phyloP scores from a whole-genome alignment of 2,888 invertebrate genomes.

The Gryllus longicercus region DNA sequence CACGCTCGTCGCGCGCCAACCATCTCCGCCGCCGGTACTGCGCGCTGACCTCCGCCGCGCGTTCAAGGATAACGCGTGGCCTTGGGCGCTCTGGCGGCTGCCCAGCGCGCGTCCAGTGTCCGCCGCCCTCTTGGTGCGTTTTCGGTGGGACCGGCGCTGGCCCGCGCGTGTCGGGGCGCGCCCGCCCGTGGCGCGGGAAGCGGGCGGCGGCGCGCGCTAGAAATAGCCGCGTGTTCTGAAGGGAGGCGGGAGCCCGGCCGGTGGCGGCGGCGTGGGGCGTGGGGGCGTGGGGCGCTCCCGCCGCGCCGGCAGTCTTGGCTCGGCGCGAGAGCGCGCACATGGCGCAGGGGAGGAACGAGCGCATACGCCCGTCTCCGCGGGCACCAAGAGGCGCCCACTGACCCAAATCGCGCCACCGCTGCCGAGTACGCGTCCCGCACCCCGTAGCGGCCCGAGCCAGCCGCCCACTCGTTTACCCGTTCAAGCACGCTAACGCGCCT shows the following conservation, averaged over 20 bases:
- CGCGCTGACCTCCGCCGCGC: conserved; percentile 1
- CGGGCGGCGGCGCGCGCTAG: neutral
- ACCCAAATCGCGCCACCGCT: neutral
- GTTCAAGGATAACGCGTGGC: conserved; percentile 8
- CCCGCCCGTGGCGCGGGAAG: neutral
- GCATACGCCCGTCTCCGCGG: neutral
- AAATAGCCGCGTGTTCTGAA: conserved; percentile 3
- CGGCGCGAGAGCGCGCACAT: neutral
- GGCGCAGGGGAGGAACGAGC: neutral
- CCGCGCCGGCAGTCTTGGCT: too few relatives aligned
- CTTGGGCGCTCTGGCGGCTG: neutral
- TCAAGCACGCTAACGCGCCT: too few relatives aligned
- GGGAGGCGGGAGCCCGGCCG: neutral
- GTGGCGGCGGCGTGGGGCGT: neutral
- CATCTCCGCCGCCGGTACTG: neutral
- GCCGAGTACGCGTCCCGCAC: too few relatives aligned
- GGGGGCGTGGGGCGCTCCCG: neutral
- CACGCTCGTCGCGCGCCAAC: conserved; percentile 12
- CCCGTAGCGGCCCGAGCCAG: too few relatives aligned
- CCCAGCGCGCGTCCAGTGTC: neutral
- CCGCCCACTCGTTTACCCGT: too few relatives aligned
- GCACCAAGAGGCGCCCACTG: conserved; percentile 5
- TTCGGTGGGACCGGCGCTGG: too few relatives aligned
- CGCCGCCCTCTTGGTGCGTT: too few relatives aligned
- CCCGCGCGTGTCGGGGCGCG: neutral